A percentile compares a stretch with the other conserved stretches of the same genome.
These are phyloP conservation scores for Allacma fusca DNA, from an alignment of 2,888 invertebrate genomes.

Conservation along the genomic window DNA sequence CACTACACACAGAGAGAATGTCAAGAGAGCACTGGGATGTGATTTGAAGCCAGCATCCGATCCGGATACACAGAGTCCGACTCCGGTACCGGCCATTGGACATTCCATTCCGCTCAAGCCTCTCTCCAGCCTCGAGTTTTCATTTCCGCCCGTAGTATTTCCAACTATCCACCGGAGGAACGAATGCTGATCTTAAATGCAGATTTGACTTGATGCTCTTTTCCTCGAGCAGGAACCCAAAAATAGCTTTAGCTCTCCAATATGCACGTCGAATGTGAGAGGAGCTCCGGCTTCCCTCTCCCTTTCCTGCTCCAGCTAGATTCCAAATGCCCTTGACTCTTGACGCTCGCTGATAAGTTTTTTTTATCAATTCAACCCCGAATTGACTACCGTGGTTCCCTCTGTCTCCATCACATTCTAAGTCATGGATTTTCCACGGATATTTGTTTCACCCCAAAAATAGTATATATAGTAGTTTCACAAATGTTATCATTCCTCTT, in stretches of 20 bases:
- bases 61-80: conserved; percentile 38
- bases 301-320: conserved; percentile 2
- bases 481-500: too few relatives aligned
- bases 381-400: conserved; percentile 18
- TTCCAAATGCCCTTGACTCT: conserved; percentile 13
- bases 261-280: not conserved
- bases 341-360: conserved; percentile 14
- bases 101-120: conserved; percentile 27
- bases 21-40: conserved; percentile 36
- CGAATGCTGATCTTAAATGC: conserved; percentile 33
- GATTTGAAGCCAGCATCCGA: conserved; percentile 42
- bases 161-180: not conserved
- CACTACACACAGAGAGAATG: not conserved
- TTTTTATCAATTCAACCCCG: not conserved
- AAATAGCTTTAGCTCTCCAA: not conserved
- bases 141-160: conserved; percentile 35
- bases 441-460: not conserved
- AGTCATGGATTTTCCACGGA: not conserved
- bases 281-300: conserved; percentile 15
- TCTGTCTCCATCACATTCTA: not conserved
- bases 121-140: conserved; percentile 34
- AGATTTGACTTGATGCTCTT: conserved; percentile 25
- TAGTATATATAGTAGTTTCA: too few relatives aligned
- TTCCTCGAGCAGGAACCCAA: not conserved
- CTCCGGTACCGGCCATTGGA: conserved; percentile 18